These are phyloP conservation scores for Enhydra lutris DNA, from an alignment of 2,113 vertebrate species.

Conservation along the genomic window DNA sequence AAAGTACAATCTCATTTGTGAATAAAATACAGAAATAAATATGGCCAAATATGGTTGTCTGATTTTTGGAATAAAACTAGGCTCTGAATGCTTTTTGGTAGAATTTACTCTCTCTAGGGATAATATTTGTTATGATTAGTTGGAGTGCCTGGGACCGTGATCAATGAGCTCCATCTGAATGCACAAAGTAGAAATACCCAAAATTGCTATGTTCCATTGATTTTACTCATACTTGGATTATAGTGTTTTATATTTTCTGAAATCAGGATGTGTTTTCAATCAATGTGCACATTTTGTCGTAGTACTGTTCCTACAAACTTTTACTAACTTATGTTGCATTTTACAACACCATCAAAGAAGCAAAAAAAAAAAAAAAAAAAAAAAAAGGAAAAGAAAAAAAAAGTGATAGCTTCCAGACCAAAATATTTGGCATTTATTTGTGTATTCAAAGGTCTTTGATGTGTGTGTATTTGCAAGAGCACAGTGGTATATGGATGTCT, in stretches of 20 bases:
- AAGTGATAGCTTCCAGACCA: not conserved
- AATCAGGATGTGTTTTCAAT: constrained; percentile 2
- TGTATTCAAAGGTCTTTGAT: not conserved
- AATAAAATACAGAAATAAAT: not conserved
- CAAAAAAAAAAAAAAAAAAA: not conserved
- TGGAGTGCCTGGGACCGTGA: not conserved
- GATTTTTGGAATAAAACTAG: not conserved
- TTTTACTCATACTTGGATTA: not conserved
- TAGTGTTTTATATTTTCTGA: not conserved
- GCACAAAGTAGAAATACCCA: not conserved
- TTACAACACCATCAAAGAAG: not conserved
- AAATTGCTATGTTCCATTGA: not conserved
- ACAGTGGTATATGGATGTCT: not conserved
- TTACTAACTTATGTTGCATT: not conserved
- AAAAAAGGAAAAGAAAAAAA: not conserved
- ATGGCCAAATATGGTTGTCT: not conserved
- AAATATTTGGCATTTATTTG: not conserved
- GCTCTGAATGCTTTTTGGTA: not conserved
- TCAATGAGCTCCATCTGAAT: not conserved
- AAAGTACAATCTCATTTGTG: not conserved
- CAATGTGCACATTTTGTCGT: not conserved
- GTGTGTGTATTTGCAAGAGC: not conserved
- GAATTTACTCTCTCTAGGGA: not conserved
- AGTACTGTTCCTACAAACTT: not conserved
- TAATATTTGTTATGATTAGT: not conserved